Evolutionary conservation across 2,113 vertebrate species (phyloP), one percentile per base, ranked within the genome.

Genomic region (Mirza zaza): DNA sequence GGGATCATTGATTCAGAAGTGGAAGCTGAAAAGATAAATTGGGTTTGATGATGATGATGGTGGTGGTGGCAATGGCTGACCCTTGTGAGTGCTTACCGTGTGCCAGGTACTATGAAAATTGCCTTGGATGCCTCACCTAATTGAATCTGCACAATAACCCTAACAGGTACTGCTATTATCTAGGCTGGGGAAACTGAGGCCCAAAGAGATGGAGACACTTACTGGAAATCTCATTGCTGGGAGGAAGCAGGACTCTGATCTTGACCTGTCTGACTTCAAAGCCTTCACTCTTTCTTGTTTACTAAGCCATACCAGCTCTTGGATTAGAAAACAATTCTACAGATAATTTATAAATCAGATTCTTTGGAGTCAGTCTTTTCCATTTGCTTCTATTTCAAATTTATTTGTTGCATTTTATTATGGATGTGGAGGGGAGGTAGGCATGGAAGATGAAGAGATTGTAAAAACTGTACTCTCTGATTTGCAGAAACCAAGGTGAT

Each of bases 381-480:
- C 45, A 21, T 42, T 90, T 81, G 48, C 25, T 71, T 92, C 95
- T 68, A 18, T 75, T 76, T 94, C 23, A 36, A 61, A 81, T 67
- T 59, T 63, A 86, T n/a, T 80, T 81, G 48, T 61, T 92, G 36
- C 29, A 84, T 96, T 90, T 96, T 92, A 57, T 73, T 73, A 68
- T 71, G 11, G 76, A 20, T 32, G 3, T 29, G 9, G 45, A 95
- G 4, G 5, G 20, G 50, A 96, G 7, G 39, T 27, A 90, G 63
- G 10, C 32, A 45, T 70, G 17, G 32, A 77, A 67, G 23, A 63
- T 48, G 45, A 77, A 65, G 42, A 87, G 27, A 87, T 9, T 79
- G 4, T 71, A 82, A 86, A 82, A 68, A 36, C 20, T 48, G 13
- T 59, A 42, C 3, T 70, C 14, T 82, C 20, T 95, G 65, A 90